Evolutionary conservation across 1,140 invertebrate genomes (phyloP).

Genomic region (Gryon sp.): DNA sequence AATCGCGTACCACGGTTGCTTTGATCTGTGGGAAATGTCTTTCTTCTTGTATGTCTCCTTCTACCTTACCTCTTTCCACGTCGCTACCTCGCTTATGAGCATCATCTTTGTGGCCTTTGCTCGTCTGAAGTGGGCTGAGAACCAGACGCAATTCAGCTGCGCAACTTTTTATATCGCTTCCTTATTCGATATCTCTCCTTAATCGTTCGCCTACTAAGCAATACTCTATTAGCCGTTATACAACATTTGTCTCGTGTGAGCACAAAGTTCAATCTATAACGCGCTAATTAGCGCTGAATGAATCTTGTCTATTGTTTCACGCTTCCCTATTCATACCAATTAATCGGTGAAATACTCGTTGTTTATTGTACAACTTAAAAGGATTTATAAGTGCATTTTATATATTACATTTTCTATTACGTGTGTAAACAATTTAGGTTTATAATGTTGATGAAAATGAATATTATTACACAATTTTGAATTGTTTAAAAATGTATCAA

Average conservation of each 20-base stretch:
- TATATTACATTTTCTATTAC: too few relatives aligned
- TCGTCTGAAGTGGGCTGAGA: constrained; percentile 64
- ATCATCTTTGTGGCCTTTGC: constrained; percentile 53
- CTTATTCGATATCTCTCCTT: constrained; percentile 68
- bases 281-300: constrained; percentile 46
- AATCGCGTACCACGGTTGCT: constrained; percentile 60
- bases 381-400: too few relatives aligned
- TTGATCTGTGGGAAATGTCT: constrained; percentile 68
- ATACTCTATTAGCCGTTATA: constrained; percentile 60
- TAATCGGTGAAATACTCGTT: constrained; percentile 22
- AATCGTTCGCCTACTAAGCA: constrained; percentile 59
- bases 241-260: constrained; percentile 61
- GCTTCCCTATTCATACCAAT: constrained; percentile 24
- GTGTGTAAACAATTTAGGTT: too few relatives aligned
- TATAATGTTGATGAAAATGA: too few relatives aligned
- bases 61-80: constrained; percentile 53
- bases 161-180: constrained; percentile 67
- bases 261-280: constrained; percentile 58
- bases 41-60: constrained; percentile 46
- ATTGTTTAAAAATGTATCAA: too few relatives aligned
- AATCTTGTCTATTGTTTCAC: constrained; percentile 42
- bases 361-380: too few relatives aligned
- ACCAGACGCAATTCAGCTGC: constrained; percentile 64
- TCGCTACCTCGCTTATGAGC: constrained; percentile 55
- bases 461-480: too few relatives aligned